phyloP scores from a whole-genome alignment of 2,113 vertebrate species.

The Lethenteron reissneri region DNA sequence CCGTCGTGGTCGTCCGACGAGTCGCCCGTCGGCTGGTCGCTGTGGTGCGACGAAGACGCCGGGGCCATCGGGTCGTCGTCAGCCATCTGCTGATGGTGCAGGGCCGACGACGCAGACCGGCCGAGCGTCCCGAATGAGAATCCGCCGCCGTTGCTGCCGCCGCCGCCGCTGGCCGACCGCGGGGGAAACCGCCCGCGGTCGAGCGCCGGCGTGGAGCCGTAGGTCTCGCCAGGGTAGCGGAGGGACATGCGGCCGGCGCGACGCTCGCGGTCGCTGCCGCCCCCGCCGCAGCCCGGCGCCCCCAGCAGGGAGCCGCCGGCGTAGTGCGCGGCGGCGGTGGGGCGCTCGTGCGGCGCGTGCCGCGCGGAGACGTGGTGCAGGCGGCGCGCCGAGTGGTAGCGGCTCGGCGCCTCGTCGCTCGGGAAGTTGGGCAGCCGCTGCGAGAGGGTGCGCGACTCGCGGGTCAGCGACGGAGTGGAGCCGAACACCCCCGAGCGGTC shows the following conservation, averaged over 20 bases:
- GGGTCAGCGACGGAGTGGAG: not conserved
- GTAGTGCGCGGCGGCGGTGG: no score
- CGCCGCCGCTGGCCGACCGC: no score
- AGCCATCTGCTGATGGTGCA: no score
- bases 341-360: not conserved
- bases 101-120: no score
- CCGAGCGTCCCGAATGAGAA: no score
- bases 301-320: no score
- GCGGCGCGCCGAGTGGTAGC: not conserved
- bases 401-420: not conserved
- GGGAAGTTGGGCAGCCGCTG: constrained; percentile 2
- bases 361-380: not conserved
- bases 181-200: not conserved
- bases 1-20: not conserved
- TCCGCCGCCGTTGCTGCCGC: no score
- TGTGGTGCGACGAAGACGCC: not conserved
- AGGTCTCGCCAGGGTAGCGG: not conserved
- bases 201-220: not conserved
- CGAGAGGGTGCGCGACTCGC: not conserved
- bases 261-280: no score
- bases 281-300: no score
- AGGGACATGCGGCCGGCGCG: no score
- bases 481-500: not conserved
- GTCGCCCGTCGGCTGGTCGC: not conserved
- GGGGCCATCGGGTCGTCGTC: not conserved